These are phyloP conservation scores for Plebejus argus DNA, from an alignment of 2,888 invertebrate species.

Conservation along the genomic window DNA sequence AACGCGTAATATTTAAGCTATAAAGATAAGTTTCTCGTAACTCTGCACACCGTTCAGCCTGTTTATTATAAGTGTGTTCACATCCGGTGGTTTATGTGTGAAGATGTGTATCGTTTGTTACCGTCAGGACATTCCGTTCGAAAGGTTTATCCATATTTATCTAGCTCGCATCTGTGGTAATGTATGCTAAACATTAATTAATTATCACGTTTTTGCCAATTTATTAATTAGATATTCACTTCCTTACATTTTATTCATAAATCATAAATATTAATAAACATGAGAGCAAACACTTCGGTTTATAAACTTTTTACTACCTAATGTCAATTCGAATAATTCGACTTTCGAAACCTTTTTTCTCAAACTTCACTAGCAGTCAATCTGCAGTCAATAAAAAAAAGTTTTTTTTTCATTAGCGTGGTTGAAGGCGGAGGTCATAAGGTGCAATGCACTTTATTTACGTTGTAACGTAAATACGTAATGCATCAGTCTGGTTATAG, in stretches of 20 bases:
- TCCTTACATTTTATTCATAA: not conserved
- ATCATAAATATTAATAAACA: not conserved
- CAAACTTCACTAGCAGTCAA: too few species aligned
- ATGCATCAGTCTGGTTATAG: constrained; percentile 8
- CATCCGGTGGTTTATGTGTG: constrained; percentile 9
- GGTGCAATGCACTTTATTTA: constrained; percentile 16
- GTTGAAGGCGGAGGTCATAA: constrained; percentile 13
- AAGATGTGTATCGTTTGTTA: constrained; percentile 21
- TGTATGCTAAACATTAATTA: constrained; percentile 1
- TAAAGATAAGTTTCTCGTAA: constrained; percentile 16
- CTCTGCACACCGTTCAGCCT: constrained; percentile 5
- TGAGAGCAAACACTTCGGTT: not conserved
- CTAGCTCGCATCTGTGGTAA: not conserved
- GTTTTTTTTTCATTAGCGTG: not conserved
- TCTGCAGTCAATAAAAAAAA: too few species aligned
- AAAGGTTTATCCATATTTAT: not conserved
- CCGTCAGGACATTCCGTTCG: constrained; percentile 8
- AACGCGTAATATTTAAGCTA: not conserved
- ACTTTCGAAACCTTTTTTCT: not conserved
- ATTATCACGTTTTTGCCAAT: not conserved
- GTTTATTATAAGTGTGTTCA: constrained; percentile 13
- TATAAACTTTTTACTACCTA: not conserved
- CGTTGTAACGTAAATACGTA: constrained; percentile 6
- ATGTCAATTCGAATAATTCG: not conserved
- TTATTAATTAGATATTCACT: not conserved